Evolutionary conservation across 2,888 invertebrate species (phyloP).

Genomic region (Amphipyra berbera): DNA sequence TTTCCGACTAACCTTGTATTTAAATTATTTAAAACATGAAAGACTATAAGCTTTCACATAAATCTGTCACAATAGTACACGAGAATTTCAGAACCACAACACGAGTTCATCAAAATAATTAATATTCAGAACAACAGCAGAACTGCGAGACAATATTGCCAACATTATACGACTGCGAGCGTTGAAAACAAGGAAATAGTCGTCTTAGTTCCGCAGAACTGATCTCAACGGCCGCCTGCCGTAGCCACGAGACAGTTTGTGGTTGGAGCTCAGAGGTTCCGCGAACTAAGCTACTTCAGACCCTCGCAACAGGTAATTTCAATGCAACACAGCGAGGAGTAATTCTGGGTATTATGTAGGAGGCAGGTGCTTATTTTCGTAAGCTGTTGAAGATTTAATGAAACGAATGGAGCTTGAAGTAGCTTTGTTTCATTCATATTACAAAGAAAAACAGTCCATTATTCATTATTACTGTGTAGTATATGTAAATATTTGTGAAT

Average conservation of each 20-base stretch:
- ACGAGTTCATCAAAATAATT: background rate
- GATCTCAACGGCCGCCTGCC: conserved; percentile 3
- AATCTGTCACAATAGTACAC: background rate
- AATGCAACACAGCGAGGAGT: background rate
- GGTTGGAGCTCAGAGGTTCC: too few species aligned
- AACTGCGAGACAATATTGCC: background rate
- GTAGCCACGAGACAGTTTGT: conserved; percentile 2
- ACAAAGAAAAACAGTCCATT: too few species aligned
- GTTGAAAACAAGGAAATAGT: conserved; percentile 41
- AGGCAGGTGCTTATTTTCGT: background rate
- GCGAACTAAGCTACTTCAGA: conserved; percentile 1
- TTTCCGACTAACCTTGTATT: too few species aligned
- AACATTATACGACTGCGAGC: conserved; percentile 1
- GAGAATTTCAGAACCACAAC: too few species aligned
- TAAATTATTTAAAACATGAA: too few species aligned
- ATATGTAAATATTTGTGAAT: too few species aligned
- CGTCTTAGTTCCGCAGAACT: conserved; percentile 15
- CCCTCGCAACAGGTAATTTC: background rate
- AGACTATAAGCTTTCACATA: too few species aligned
- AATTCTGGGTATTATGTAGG: background rate
- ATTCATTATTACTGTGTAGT: too few species aligned
- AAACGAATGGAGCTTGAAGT: too few species aligned
- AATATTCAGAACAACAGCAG: background rate
- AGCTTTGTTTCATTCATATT: too few species aligned
- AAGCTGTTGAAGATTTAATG: background rate